Evolutionary conservation across 35 echinoderm and acorn worm species (phyloP).

Genomic region (Chiridota heheva): DNA sequence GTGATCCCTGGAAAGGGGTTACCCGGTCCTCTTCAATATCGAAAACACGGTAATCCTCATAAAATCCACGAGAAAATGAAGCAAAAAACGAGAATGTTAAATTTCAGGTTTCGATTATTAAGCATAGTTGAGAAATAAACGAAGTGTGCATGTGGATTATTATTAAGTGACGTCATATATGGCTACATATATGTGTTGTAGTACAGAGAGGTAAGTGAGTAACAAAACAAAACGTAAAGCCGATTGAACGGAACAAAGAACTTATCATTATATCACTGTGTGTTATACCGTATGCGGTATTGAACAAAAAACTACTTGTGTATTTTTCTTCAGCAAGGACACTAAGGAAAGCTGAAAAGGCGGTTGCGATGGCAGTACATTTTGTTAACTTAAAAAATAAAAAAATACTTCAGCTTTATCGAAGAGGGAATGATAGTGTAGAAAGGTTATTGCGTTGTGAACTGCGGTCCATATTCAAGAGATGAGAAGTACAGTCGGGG

Average conservation of each 20-base stretch:
- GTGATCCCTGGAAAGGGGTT: constrained; percentile 33
- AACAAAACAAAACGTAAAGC: constrained; percentile 59
- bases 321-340: no score
- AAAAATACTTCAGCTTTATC: no score
- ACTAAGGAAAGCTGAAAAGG: no score
- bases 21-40: constrained; percentile 21
- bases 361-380: no score
- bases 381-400: no score
- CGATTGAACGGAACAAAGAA: constrained; percentile 41
- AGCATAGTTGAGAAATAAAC: constrained; percentile 64
- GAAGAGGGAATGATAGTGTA: no score
- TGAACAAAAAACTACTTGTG: no score
- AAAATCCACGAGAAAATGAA: constrained; percentile 30
- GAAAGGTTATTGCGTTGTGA: no score
- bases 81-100: constrained; percentile 34
- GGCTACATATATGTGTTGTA: constrained; percentile 41
- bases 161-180: constrained; percentile 42
- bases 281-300: no score
- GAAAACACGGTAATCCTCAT: constrained; percentile 35
- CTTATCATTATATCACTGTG: no score
- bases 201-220: constrained; percentile 38
- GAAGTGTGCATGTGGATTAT: constrained; percentile 60
- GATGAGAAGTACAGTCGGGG: no score
- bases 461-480: no score
- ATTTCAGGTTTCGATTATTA: constrained; percentile 56